Conservation (phyloP, 2,113 vertebrate species). For the Theristicus caerulescens region DNA sequence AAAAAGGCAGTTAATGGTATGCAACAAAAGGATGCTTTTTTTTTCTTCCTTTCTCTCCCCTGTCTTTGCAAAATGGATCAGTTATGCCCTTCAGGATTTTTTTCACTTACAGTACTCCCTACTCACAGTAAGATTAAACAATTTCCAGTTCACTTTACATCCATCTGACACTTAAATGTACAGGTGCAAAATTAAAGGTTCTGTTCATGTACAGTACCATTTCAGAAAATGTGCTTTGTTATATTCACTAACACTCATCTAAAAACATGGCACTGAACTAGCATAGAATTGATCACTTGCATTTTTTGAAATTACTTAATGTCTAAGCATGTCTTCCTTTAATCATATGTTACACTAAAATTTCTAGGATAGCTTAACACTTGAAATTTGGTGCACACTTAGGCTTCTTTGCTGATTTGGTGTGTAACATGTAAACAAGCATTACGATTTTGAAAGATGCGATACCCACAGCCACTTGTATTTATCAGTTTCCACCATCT, state of each 20-base stretch:
- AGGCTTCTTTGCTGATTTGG: not conserved
- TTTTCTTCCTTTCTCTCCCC: not conserved
- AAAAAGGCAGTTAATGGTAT: not conserved
- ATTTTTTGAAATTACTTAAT: not conserved
- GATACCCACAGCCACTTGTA: not conserved
- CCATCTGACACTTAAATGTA: not conserved
- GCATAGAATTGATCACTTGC: not conserved
- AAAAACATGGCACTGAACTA: not conserved
- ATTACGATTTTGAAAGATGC: not conserved
- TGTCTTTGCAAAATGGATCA: not conserved
- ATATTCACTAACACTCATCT: not conserved
- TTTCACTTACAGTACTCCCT: not conserved
- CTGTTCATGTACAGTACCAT: not conserved
- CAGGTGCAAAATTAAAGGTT: not conserved
- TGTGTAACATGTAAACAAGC: not conserved
- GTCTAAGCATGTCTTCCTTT: not conserved
- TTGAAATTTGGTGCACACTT: not conserved
- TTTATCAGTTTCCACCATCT: not conserved
- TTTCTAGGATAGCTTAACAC: not conserved
- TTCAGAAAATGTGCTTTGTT: not conserved
- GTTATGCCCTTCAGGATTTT: not conserved
- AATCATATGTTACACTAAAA: not conserved
- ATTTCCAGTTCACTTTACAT: not conserved
- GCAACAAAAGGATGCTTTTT: not conserved
- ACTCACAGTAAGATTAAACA: not conserved